A percentile compares a stretch with the other conserved stretches of the same genome.
Conservation (phyloP, 2,797 vertebrate genomes). For the Alfaro cultratus region DNA sequence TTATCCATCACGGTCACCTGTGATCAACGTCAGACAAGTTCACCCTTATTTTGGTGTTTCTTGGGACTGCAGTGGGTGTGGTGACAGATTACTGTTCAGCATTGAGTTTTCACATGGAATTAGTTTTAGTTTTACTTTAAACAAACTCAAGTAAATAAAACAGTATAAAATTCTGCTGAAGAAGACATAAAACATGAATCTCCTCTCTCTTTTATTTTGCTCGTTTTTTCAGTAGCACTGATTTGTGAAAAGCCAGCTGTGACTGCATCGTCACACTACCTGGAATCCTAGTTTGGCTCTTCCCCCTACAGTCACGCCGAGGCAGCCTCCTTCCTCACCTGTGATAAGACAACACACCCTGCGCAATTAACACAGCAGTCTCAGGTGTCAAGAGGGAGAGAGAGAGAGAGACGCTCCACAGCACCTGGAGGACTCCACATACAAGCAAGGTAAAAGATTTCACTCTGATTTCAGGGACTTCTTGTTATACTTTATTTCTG, state of each 20-base stretch:
- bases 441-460: conserved; percentile 52
- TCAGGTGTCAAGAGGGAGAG: conserved; percentile 41
- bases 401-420: conserved; percentile 5
- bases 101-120: background rate
- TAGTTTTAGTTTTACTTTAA: background rate
- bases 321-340: conserved; percentile 21
- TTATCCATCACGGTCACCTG: too few relatives aligned
- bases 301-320: conserved; percentile 1
- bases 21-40: background rate
- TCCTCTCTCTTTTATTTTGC: background rate
- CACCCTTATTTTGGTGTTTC: background rate
- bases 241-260: background rate
- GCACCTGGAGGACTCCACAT: conserved; percentile 5
- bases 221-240: background rate
- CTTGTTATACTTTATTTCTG: background rate
- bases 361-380: conserved; percentile 23
- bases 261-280: background rate
- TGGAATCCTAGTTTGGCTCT: background rate
- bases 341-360: conserved; percentile 48
- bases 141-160: background rate
- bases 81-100: background rate
- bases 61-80: background rate
- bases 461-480: conserved; percentile 39
- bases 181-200: too few relatives aligned
- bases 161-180: background rate